Percentiles rank a stretch among this genome's conserved stretches.
Evolutionary conservation across 1,140 invertebrate genomes (phyloP).

Genomic region (Drosophila repleta): DNA sequence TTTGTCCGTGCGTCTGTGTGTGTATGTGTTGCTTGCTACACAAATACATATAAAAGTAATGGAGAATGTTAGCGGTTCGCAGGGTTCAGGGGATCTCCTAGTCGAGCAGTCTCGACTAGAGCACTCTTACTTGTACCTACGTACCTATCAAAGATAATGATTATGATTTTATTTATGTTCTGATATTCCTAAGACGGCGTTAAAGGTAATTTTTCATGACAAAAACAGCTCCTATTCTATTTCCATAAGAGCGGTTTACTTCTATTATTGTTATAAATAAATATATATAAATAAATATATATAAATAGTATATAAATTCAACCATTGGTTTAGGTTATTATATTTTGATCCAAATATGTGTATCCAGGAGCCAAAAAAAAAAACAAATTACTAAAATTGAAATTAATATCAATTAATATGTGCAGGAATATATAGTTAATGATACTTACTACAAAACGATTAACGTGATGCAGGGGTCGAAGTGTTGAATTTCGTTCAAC

Average conservation of each 20-base stretch:
- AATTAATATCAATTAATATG: not conserved
- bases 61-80: too few relatives aligned
- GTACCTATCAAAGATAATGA: not conserved
- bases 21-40: too few relatives aligned
- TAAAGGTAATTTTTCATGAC: not conserved
- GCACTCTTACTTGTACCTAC: too few relatives aligned
- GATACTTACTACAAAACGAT: slow-evolving; percentile 92
- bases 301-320: not conserved
- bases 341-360: not conserved
- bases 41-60: too few relatives aligned
- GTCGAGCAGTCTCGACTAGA: too few relatives aligned
- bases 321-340: not conserved
- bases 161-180: not conserved
- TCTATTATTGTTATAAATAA: not conserved
- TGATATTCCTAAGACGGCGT: not conserved
- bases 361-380: not conserved
- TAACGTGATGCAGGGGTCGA: slow-evolving; percentile 88
- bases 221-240: too few relatives aligned
- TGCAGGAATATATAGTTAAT: not conserved
- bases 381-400: slow-evolving; percentile 23
- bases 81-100: too few relatives aligned
- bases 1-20: too few relatives aligned
- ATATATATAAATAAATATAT: not conserved
- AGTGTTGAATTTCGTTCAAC: slow-evolving; percentile 85
- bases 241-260: not conserved